Evolutionary conservation across 2,797 vertebrate species (phyloP), one percentile per base, ranked within the genome.

Genomic region (Acanthis flammea): DNA sequence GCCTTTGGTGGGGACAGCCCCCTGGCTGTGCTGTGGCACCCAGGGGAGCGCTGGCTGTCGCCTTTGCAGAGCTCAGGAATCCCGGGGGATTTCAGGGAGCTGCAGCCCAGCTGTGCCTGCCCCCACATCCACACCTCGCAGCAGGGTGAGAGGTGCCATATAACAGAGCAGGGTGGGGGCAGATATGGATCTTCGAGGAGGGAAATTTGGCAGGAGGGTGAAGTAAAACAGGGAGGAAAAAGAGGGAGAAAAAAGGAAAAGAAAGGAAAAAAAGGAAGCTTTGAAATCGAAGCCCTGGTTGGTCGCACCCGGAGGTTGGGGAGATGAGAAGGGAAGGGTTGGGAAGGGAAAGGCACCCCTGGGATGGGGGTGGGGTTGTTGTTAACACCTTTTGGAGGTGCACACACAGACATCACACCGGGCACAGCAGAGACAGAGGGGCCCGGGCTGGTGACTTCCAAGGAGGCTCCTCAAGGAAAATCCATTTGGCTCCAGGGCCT

Each of bases 181-280:
- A 95, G 96, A 97, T 96, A 78, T 0, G 88, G 84, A 96, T 97
- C 96, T 97, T 81, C 53, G 50, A 82, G 77, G 88, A 78, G 60
- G 76, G 92, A 48, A 88, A 87, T 82, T 35, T 51, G 86, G 61
- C n/a, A 53, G 71, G 31, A 63, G 35, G 19, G 45, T 0, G 3
- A 84, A 61, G 33, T 19, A 2, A 44, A 86, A 55, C 1, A 4
- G 58, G 65, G 45, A 51, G 14, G 30, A 37, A 45, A 66, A 47
- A 18, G 19, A 4, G 14, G 2, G 8, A 15, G 1, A 8, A 3
- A 9, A 24, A 35, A 16, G 2, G 4, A 10, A 15, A 14, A 39
- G 14, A 41, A 41, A 8, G 28, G 30, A 23, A 19, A 19, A 16
- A 21, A 5, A 10, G 1, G 4, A 24, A 30, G 42, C 63, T 95